Evolutionary conservation across 2,888 invertebrate genomes (phyloP).

Genomic region (Ptychoptera contaminata): DNA sequence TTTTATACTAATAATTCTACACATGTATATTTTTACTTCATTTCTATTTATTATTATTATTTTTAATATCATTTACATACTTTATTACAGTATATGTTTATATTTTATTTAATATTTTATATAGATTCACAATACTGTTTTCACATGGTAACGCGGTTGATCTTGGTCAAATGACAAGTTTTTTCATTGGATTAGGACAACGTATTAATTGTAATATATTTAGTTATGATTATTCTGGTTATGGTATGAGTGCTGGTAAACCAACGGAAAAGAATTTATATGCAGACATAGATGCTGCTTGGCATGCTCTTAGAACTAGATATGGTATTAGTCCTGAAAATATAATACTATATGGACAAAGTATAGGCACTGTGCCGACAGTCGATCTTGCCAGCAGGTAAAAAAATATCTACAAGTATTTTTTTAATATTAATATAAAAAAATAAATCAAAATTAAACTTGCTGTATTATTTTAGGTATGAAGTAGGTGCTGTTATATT

Average conservation of each 20-base stretch:
- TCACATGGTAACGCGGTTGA: conserved; percentile 95
- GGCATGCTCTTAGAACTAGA: conserved; percentile 69
- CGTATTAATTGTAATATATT: conserved; percentile 91
- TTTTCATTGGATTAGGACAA: conserved; percentile 80
- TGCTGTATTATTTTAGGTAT: conserved; percentile 41
- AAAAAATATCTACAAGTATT: conserved; percentile 13
- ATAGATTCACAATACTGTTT: conserved; percentile 75
- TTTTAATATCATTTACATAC: no score
- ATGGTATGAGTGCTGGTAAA: conserved; percentile 79
- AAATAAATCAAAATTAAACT: background rate
- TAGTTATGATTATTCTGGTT: conserved; percentile 79
- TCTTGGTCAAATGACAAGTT: conserved; percentile 90
- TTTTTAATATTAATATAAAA: background rate
- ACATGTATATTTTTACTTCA: no score
- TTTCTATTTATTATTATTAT: no score
- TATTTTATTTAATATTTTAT: background rate
- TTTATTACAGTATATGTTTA: background rate
- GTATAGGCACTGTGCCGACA: conserved; percentile 90
- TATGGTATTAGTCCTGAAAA: conserved; percentile 75
- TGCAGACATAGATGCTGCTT: conserved; percentile 86
- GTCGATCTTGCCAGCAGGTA: conserved; percentile 66
- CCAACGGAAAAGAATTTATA: conserved; percentile 94
- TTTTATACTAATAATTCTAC: no score
- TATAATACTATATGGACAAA: conserved; percentile 89
- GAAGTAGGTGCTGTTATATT: conserved; percentile 84